Percentiles rank a stretch among this genome's conserved stretches.
phyloP scores from a whole-genome alignment of 2,113 vertebrate species.

The Peromyscus leucopus region DNA sequence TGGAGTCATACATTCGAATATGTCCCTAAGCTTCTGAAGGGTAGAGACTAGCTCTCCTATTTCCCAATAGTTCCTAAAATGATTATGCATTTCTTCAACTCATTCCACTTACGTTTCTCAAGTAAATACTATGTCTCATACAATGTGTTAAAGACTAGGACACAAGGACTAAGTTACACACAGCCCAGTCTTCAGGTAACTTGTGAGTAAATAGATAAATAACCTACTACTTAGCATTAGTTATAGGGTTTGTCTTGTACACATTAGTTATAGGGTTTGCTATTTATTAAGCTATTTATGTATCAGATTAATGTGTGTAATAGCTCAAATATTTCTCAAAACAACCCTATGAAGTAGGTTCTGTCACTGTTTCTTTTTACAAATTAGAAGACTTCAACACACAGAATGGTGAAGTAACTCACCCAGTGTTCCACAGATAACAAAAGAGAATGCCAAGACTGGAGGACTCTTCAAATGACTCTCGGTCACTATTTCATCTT shows the following conservation, averaged over 20 bases:
- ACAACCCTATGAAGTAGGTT: neutral
- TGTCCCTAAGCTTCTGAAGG: neutral
- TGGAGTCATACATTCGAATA: neutral
- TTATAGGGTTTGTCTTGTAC: neutral
- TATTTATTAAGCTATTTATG: neutral
- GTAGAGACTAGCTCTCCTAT: neutral
- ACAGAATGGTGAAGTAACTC: constrained; percentile 36
- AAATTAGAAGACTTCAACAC: constrained; percentile 1
- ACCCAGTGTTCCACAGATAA: neutral
- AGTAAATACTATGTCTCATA: neutral
- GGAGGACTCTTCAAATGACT: neutral
- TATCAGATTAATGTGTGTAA: neutral
- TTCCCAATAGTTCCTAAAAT: constrained; percentile 15
- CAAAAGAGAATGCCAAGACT: neutral
- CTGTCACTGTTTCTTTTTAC: constrained; percentile 3
- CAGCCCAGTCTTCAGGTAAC: neutral
- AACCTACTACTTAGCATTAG: neutral
- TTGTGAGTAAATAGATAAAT: neutral
- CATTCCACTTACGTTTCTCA: constrained; percentile 31
- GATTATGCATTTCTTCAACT: constrained; percentile 4
- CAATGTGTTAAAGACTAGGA: neutral
- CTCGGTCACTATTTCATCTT: neutral
- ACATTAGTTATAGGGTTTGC: neutral
- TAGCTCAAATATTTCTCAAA: constrained; percentile 15
- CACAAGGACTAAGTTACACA: neutral